Percentiles rank a stretch among this genome's conserved stretches.
phyloP scores from a whole-genome alignment of 2,888 invertebrate genomes.

The Andrena bicolor region DNA sequence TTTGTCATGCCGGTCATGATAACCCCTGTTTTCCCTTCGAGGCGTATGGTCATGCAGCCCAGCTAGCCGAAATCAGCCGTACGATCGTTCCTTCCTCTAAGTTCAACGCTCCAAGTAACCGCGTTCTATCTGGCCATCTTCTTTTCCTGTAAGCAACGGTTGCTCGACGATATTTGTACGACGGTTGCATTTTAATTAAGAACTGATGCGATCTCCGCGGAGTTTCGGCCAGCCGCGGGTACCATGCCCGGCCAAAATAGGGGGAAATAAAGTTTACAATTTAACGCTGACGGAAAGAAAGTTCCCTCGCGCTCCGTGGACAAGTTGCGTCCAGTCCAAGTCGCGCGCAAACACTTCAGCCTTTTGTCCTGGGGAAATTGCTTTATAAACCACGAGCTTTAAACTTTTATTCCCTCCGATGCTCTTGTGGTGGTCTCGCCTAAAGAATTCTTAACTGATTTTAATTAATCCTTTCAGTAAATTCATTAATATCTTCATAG shows the following conservation, averaged over 20 bases:
- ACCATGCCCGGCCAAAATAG: not conserved
- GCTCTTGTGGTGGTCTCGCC: not conserved
- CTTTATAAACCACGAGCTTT: conserved; percentile 18
- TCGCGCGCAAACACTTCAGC: conserved; percentile 46
- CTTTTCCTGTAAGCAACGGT: conserved; percentile 21
- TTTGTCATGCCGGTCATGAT: conserved; percentile 62
- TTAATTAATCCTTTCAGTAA: conserved; percentile 5
- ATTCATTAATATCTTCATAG: not conserved
- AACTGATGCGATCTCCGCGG: conserved; percentile 53
- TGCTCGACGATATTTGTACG: conserved; percentile 62
- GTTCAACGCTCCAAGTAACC: conserved; percentile 38
- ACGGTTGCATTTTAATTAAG: conserved; percentile 64
- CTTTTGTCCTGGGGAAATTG: conserved; percentile 26
- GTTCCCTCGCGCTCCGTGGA: conserved; percentile 23
- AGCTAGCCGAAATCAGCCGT: conserved; percentile 47
- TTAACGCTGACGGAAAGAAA: conserved; percentile 31
- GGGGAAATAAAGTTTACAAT: conserved; percentile 44
- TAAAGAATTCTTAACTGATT: not conserved
- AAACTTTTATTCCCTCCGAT: conserved; percentile 18
- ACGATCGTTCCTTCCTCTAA: conserved; percentile 48
- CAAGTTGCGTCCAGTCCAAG: conserved; percentile 39
- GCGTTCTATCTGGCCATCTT: conserved; percentile 57
- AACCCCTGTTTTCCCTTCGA: conserved; percentile 46
- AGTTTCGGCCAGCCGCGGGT: conserved; percentile 28
- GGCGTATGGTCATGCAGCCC: conserved; percentile 32